Conservation (phyloP, 2,113 vertebrate genomes). For the Dipodomys stephensi region DNA sequence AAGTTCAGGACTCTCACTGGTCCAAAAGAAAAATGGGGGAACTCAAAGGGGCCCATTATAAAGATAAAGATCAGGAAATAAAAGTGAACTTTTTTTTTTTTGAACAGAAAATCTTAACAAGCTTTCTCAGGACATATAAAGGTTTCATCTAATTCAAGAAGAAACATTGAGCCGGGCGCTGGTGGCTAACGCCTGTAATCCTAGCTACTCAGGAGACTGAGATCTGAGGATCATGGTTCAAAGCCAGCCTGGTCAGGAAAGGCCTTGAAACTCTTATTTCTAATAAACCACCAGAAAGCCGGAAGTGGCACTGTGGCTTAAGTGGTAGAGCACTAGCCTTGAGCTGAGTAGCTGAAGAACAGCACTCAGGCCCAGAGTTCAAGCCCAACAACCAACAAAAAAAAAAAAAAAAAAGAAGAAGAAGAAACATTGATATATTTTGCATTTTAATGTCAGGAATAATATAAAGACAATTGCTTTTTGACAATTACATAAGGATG, state of each 20-base stretch:
- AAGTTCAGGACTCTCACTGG: background rate
- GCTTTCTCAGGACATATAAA: slow-evolving; percentile 16
- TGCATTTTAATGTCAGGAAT: background rate
- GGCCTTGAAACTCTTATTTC: too few species aligned
- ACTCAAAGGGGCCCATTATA: background rate
- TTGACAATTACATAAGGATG: slow-evolving; percentile 4
- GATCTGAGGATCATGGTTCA: too few species aligned
- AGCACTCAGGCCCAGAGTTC: too few species aligned
- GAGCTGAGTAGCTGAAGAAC: too few species aligned
- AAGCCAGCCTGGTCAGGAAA: too few species aligned
- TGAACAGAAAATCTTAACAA: background rate
- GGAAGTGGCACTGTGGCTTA: too few species aligned
- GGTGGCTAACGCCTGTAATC: too few species aligned
- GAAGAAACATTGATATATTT: slow-evolving; percentile 17
- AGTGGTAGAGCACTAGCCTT: too few species aligned
- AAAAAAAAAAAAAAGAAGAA: background rate
- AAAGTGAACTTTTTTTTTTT: slow-evolving; percentile 4
- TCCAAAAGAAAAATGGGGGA: slow-evolving; percentile 4
- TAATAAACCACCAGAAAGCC: too few species aligned
- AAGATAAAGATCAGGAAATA: slow-evolving; percentile 21
- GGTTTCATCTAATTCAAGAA: slow-evolving; percentile 31
- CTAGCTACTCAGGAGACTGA: too few species aligned
- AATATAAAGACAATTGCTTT: background rate
- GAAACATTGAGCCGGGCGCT: background rate
- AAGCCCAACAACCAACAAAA: too few species aligned